A percentile compares a stretch with the other conserved stretches of the same genome.
These are phyloP conservation scores for Elaphurus davidianus DNA, from an alignment of 2,113 vertebrate species.

Conservation along the genomic window DNA sequence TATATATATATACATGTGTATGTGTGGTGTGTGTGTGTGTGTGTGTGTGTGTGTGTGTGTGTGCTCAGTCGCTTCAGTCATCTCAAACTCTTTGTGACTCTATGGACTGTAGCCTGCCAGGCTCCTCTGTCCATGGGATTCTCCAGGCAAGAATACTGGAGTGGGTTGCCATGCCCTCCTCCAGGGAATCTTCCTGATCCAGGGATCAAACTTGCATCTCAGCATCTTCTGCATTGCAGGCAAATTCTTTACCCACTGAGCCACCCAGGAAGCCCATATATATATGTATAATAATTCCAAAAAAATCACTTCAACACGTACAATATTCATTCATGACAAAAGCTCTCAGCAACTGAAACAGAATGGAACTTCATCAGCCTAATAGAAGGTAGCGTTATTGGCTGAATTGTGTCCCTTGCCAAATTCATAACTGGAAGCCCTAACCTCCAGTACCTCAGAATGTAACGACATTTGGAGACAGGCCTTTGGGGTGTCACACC, in stretches of 20 bases:
- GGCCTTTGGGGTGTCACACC: background rate
- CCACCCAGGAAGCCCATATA: background rate
- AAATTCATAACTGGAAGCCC: background rate
- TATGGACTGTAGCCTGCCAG: background rate
- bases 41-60: background rate
- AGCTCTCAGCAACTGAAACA: background rate
- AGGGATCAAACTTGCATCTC: background rate
- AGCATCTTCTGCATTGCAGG: background rate
- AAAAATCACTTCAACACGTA: background rate
- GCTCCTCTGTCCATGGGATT: background rate
- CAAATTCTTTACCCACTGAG: background rate
- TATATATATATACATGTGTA: background rate
- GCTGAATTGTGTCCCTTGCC: background rate
- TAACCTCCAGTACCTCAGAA: background rate
- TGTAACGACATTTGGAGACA: background rate
- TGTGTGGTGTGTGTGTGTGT: background rate
- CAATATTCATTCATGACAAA: conserved; percentile 1
- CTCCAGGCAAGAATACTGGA: background rate
- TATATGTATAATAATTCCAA: background rate
- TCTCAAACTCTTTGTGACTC: background rate
- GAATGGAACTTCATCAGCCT: background rate
- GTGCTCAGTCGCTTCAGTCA: background rate
- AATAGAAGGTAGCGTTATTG: background rate
- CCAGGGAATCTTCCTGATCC: background rate
- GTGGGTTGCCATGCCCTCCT: background rate